Evolutionary conservation across 2,888 invertebrate genomes (phyloP), one percentile per base, ranked within the genome.

Genomic region (Lasioglossum vierecki): DNA sequence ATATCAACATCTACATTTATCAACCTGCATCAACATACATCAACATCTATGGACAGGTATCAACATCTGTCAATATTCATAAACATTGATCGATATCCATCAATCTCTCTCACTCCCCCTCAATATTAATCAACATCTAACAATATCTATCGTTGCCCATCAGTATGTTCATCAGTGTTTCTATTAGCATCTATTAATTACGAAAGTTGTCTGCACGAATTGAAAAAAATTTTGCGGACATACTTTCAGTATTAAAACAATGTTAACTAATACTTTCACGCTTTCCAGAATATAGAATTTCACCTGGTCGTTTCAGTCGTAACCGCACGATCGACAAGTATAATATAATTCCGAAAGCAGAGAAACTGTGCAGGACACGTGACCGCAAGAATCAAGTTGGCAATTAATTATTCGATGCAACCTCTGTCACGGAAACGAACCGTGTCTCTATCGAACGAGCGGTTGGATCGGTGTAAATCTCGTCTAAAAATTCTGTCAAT

Each of bases 401-500:
- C 30, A 63, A 63, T 63, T 63, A 63, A 63, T 30, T 63, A 30
- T 63, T 63, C 30, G 63, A 30, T 63, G 63, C 63, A 63, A 30
- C 30, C n/a, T 30, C 5, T 4, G 26, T 30, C 13, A 63, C 30
- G n/a, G 44, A 68, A 76, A n/a, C 11, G 53, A 30, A n/a, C n/a
- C 18, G 44, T 53, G 57, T 66, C 70, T 76, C 30, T 60, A 75
- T 44, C 26, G 53, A 75, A 68, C 53, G 46, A 49, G 53, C 39
- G 57, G 18, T 15, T 26, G 39, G 30, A 13, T 5, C 68, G 39
- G 39, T 79, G 46, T 15, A 76, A 63, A 35, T 44, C 49, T 53
- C 35, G 11, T 60, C 76, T 22, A 71, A 72, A 73, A 80, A 76
- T 76, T 57, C 57, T 68, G 72, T 80, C 76, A 26, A 72, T 76